phyloP scores from a whole-genome alignment of 2,797 vertebrate species.

The Helarctos malayanus region DNA sequence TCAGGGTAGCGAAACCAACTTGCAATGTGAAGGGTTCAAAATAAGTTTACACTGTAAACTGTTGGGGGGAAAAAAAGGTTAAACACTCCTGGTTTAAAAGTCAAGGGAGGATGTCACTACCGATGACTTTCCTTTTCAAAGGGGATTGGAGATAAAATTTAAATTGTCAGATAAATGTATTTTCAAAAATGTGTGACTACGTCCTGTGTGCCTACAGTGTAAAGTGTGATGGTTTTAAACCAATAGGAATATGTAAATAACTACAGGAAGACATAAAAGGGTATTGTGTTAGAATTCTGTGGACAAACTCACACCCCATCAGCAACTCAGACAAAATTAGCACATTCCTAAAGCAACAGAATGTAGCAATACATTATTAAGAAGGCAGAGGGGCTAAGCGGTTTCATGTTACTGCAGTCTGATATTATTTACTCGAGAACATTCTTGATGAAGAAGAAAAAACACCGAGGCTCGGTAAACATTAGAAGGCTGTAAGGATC shows the following conservation, averaged over 20 bases:
- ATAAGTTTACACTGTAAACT: not conserved
- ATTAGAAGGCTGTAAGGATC: not conserved
- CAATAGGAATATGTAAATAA: not conserved
- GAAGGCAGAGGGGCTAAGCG: not conserved
- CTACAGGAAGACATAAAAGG: constrained; percentile 4
- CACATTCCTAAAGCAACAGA: not conserved
- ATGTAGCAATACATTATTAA: not conserved
- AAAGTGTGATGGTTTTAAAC: not conserved
- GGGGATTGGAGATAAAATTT: constrained; percentile 30
- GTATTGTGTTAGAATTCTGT: constrained; percentile 10
- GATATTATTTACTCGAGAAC: not conserved
- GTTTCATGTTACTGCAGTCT: not conserved
- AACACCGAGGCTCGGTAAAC: not conserved
- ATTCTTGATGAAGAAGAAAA: constrained; percentile 43
- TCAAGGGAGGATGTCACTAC: not conserved
- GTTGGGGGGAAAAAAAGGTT: not conserved
- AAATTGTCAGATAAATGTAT: not conserved
- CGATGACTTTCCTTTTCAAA: constrained; percentile 22
- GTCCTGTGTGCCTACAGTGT: not conserved
- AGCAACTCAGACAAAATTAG: constrained; percentile 31
- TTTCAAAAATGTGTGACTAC: not conserved
- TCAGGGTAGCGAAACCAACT: not conserved
- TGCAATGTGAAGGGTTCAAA: not conserved
- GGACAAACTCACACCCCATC: not conserved
- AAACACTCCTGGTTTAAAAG: not conserved